Evolutionary conservation across 37 sponge, comb jelly and placozoan genomes (phyloP).

Genomic region (Oscarella lobularis): DNA sequence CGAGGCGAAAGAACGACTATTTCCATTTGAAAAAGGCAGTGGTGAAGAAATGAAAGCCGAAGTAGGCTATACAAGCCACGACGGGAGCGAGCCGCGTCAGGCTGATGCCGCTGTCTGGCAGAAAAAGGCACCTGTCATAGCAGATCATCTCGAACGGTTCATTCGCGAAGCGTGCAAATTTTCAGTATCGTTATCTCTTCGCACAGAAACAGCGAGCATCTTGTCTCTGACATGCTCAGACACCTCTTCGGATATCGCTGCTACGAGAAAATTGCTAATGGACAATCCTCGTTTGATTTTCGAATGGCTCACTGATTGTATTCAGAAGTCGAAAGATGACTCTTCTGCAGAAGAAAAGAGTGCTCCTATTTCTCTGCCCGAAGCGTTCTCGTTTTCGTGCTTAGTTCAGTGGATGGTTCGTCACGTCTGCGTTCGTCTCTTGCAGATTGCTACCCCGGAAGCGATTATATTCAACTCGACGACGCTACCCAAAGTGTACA

Average conservation of each 20-base stretch:
- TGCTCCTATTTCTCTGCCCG: not conserved
- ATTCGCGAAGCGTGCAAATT: not conserved
- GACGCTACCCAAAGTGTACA: constrained; percentile 10
- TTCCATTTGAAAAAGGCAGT: too few relatives aligned
- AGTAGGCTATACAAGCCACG: not conserved
- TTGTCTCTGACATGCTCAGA: too few relatives aligned
- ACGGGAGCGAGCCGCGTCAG: not conserved
- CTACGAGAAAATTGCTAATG: not conserved
- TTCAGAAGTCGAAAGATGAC: too few relatives aligned
- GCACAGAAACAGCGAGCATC: too few relatives aligned
- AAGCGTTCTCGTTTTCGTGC: constrained; percentile 25
- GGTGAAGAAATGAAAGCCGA: constrained; percentile 6
- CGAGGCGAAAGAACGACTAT: too few relatives aligned
- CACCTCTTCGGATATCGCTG: not conserved
- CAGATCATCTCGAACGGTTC: not conserved
- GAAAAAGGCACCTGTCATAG: not conserved
- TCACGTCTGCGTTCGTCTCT: constrained; percentile 24
- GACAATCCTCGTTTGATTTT: not conserved
- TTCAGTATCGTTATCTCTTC: not conserved
- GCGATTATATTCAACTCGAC: constrained; percentile 19
- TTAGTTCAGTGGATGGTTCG: constrained; percentile 48
- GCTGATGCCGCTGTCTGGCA: not conserved
- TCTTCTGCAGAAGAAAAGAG: too few relatives aligned
- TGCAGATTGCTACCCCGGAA: constrained; percentile 72
- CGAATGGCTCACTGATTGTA: not conserved